Conservation (phyloP, 23 tunicate species). For the Aplidium turbinatum region DNA sequence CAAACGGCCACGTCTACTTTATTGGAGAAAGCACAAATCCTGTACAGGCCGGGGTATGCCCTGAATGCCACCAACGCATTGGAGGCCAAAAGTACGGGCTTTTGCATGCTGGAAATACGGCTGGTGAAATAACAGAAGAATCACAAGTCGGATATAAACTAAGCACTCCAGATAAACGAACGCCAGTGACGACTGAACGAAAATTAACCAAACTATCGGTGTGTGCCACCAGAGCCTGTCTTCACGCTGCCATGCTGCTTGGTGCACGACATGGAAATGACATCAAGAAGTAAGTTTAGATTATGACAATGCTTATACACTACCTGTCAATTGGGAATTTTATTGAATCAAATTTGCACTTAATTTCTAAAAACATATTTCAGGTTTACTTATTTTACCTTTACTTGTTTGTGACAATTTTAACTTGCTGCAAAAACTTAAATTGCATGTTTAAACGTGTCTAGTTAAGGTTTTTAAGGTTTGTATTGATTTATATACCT, state of each 20-base stretch:
- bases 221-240: slow-evolving; percentile 42
- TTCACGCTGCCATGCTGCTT: slow-evolving; percentile 35
- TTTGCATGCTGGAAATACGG: slow-evolving; percentile 49
- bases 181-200: slow-evolving; percentile 36
- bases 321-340: no score
- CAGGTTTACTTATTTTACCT: no score
- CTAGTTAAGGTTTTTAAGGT: no score
- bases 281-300: no score
- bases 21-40: slow-evolving; percentile 66
- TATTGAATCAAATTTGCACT: no score
- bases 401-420: no score
- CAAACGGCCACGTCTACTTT: slow-evolving; percentile 71
- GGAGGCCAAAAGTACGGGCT: slow-evolving; percentile 30
- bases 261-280: slow-evolving; percentile 24
- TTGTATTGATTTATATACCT: no score
- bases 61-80: slow-evolving; percentile 56
- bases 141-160: slow-evolving; percentile 72
- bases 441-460: no score
- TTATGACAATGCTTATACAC: no score
- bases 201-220: slow-evolving; percentile 36
- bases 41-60: slow-evolving; percentile 52
- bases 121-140: slow-evolving; percentile 42
- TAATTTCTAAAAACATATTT: no score
- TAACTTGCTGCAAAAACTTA: no score
- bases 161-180: slow-evolving; percentile 6